Conservation (phyloP, 1,140 invertebrate genomes). For the Drosophila tsacasi region DNA sequence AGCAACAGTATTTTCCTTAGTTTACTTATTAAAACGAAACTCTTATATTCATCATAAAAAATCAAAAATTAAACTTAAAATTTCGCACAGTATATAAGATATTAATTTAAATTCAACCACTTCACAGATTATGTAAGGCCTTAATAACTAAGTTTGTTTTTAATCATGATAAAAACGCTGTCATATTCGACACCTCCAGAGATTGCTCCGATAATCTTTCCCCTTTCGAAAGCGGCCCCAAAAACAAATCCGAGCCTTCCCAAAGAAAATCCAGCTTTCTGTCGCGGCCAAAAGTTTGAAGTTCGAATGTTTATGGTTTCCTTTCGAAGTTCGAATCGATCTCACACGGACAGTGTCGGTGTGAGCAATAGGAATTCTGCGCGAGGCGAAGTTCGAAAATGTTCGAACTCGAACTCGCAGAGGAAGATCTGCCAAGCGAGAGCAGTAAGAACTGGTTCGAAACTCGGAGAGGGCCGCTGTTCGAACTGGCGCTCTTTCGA, state of each 20-base stretch:
- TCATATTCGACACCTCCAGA: slow-evolving; percentile 4
- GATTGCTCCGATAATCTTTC: background rate
- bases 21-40: too few species aligned
- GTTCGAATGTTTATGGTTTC: slow-evolving; percentile 38
- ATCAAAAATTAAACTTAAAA: background rate
- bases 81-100: background rate
- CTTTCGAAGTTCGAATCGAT: slow-evolving; percentile 30
- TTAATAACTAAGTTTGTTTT: background rate
- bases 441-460: slow-evolving; percentile 72
- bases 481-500: slow-evolving; percentile 72
- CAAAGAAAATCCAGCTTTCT: slow-evolving; percentile 7
- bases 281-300: slow-evolving; percentile 14
- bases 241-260: slow-evolving; percentile 9
- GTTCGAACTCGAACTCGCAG: slow-evolving; percentile 15
- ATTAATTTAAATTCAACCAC: too few species aligned
- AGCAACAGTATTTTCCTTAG: background rate
- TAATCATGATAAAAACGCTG: slow-evolving; percentile 10
- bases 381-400: slow-evolving; percentile 7
- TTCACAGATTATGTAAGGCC: background rate
- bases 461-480: slow-evolving; percentile 45
- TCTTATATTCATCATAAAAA: background rate
- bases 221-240: slow-evolving; percentile 1
- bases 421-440: slow-evolving; percentile 36
- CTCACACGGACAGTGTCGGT: slow-evolving; percentile 48
- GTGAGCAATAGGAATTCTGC: slow-evolving; percentile 42